Percentiles rank a stretch among this genome's conserved stretches.
phyloP scores from a whole-genome alignment of 1,140 invertebrate genomes.

The Drosophila varians region DNA sequence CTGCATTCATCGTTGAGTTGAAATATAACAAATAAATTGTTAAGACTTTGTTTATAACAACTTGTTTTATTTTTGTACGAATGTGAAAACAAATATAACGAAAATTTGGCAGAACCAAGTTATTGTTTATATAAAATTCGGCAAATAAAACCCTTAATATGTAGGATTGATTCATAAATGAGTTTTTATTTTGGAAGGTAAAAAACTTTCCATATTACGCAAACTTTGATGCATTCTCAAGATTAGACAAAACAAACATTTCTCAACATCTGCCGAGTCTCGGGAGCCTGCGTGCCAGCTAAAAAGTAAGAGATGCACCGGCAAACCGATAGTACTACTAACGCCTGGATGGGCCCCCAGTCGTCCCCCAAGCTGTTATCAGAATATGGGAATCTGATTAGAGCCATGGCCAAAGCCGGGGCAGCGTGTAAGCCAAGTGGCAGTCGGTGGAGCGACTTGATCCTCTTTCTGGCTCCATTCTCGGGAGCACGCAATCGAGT shows the following conservation, averaged over 20 bases:
- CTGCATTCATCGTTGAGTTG: no score
- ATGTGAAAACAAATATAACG: no score
- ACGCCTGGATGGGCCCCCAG: conserved; percentile 30
- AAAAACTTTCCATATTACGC: conserved; percentile 46
- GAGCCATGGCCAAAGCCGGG: conserved; percentile 23
- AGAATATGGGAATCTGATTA: conserved; percentile 50
- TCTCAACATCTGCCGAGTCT: conserved; percentile 55
- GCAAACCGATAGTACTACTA: conserved; percentile 37
- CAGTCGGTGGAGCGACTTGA: conserved; percentile 38
- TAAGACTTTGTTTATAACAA: no score
- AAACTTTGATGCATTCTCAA: conserved; percentile 57
- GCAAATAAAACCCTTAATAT: no score
- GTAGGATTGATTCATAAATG: background rate
- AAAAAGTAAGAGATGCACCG: conserved; percentile 44
- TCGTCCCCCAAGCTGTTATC: conserved; percentile 55
- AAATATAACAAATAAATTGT: no score
- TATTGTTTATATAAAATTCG: no score
- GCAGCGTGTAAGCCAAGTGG: conserved; percentile 74
- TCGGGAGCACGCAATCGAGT: conserved; percentile 59
- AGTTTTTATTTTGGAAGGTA: background rate
- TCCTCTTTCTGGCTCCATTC: conserved; percentile 3
- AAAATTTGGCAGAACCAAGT: no score
- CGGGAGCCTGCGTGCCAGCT: conserved; percentile 48
- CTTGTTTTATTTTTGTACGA: no score
- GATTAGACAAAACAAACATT: conserved; percentile 65